Evolutionary conservation across 2,888 invertebrate genomes (phyloP), one percentile per base, ranked within the genome.

Genomic region (Brassicogethes aeneus): DNA sequence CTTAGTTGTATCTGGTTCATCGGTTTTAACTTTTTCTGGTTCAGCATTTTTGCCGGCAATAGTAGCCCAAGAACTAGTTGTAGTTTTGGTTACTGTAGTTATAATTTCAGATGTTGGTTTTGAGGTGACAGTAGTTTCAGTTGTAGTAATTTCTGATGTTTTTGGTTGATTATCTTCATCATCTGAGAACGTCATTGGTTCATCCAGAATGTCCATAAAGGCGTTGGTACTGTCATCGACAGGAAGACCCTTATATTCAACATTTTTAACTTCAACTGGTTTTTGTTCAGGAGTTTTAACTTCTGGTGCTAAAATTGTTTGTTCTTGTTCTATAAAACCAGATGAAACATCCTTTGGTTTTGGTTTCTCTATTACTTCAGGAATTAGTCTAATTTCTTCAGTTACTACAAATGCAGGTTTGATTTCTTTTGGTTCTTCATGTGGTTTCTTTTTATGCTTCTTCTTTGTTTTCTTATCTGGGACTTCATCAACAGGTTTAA

Each of bases 171-270:
- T n/a, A n/a, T n/a, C 53, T 37, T 63, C 64, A n/a, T 65, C 64
- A 17, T 64, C 65, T 1, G 66, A 61, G 33, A 69, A 57, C 3
- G 51, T 51, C 46, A 65, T 61, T n/a, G 64, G 62, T 39, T 69
- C 65, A 39, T 69, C 68, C 17, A 60, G 43, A 39, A 56, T 44
- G 32, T 55, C 50, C n/a, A n/a, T n/a, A 52, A 54, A 56, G 23
- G 47, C 38, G 30, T 45, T 42, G 15, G 44, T 46, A 16, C 53
- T 33, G 15, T 51, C 44, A 42, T 60, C 57, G 12, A 57, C 43
- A 7, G 57, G 53, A 33, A 55, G 39, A 2, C 51, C 54, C 48
- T 55, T 55, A 36, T 54, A 56, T 16, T 45, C 54, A 2, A n/a
- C n/a, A n/a, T n/a, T n/a, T n/a, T n/a, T n/a, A n/a, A n/a, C n/a